These are phyloP conservation scores for Agrypnia vestita DNA, from an alignment of 1,140 invertebrate genomes.

Conservation along the genomic window DNA sequence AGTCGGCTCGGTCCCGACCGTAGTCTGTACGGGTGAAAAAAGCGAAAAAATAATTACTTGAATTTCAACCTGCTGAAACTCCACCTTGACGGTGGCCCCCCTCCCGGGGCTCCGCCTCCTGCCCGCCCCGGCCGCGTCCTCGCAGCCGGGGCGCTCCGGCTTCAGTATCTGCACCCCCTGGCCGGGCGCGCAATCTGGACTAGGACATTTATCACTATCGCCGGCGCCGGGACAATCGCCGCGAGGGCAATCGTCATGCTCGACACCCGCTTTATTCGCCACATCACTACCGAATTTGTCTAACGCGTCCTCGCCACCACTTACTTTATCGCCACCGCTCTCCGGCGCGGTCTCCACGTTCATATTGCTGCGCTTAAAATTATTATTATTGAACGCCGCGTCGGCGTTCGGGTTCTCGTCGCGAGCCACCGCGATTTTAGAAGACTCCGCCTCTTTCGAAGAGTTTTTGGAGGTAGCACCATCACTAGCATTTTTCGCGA, in stretches of 20 bases:
- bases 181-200: too few species aligned
- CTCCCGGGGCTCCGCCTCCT: conserved; percentile 9
- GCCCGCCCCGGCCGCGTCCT: not conserved
- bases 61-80: conserved; percentile 68
- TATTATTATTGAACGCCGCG: conserved; percentile 15
- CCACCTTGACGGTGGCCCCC: conserved; percentile 32
- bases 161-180: not conserved
- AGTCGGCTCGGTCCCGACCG: too few species aligned
- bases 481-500: conserved; percentile 5
- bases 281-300: not conserved
- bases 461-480: conserved; percentile 9
- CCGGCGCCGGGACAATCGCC: not conserved
- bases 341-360: conserved; percentile 5
- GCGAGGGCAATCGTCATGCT: not conserved
- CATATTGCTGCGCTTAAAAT: conserved; percentile 30
- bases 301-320: not conserved
- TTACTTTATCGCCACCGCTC: not conserved
- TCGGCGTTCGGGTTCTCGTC: not conserved
- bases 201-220: not conserved
- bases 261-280: not conserved
- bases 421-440: too few species aligned
- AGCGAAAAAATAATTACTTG: conserved; percentile 63
- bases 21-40: too few species aligned
- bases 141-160: not conserved
- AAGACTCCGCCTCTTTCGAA: not conserved